Evolutionary conservation across 2,797 vertebrate genomes (phyloP).

Genomic region (Cynopterus sphinx): DNA sequence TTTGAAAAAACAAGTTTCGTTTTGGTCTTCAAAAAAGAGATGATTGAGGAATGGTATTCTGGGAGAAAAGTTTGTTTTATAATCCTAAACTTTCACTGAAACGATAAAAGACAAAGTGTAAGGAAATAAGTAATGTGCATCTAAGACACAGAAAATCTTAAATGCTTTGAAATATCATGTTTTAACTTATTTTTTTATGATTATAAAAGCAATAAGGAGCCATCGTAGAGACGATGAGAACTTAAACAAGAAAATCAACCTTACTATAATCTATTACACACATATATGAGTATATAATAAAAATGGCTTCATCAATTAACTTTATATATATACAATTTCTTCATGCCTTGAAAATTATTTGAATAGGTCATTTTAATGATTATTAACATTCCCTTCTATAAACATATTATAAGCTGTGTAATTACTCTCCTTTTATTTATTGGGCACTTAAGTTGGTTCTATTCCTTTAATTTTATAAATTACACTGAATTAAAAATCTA

Average conservation of each 20-base stretch:
- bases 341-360: background rate
- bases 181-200: background rate
- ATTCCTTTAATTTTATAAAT: slow-evolving; percentile 17
- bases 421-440: background rate
- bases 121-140: background rate
- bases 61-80: background rate
- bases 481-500: background rate
- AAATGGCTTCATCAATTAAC: background rate
- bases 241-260: background rate
- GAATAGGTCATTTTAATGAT: background rate
- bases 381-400: background rate
- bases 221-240: background rate
- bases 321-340: background rate
- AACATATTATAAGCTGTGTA: background rate
- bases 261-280: background rate
- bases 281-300: background rate
- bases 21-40: background rate
- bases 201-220: background rate
- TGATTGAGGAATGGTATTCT: background rate
- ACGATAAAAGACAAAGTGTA: background rate
- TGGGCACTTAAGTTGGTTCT: background rate
- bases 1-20: background rate
- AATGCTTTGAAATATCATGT: background rate
- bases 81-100: background rate
- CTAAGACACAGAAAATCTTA: background rate